These are phyloP conservation scores for Thalpophila matura DNA, from an alignment of 2,888 invertebrate species.

Conservation along the genomic window DNA sequence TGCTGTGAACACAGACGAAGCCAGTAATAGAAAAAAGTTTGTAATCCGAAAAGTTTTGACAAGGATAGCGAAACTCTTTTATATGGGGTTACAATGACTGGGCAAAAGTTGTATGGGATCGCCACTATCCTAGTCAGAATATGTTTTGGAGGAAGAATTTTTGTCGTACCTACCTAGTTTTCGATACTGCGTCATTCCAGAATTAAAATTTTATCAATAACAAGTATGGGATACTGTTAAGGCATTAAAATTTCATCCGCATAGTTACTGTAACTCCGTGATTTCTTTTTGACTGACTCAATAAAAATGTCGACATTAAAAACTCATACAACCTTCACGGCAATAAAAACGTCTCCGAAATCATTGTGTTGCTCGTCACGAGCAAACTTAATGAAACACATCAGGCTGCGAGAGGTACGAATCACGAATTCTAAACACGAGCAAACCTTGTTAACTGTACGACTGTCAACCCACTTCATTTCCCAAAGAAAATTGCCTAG, in stretches of 20 bases:
- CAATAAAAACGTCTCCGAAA: constrained; percentile 53
- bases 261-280: neutral
- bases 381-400: constrained; percentile 70
- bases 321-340: constrained; percentile 20
- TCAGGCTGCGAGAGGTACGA: constrained; percentile 60
- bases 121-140: neutral
- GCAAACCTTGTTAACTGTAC: constrained; percentile 69
- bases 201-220: too few relatives aligned
- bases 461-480: constrained; percentile 66
- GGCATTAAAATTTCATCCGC: too few relatives aligned
- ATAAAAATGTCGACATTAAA: constrained; percentile 28
- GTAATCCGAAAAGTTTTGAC: constrained; percentile 25
- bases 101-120: neutral
- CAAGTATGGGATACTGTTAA: too few relatives aligned
- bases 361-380: constrained; percentile 65
- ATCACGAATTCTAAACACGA: constrained; percentile 68
- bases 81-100: neutral
- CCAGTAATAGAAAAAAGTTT: constrained; percentile 18
- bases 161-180: too few relatives aligned
- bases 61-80: constrained; percentile 3
- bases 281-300: neutral
- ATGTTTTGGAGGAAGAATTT: neutral
- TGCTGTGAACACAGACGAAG: constrained; percentile 24
- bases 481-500: constrained; percentile 65
- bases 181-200: too few relatives aligned